Evolutionary conservation across 2,113 vertebrate genomes (phyloP).

Genomic region (Bothrops jararaca): DNA sequence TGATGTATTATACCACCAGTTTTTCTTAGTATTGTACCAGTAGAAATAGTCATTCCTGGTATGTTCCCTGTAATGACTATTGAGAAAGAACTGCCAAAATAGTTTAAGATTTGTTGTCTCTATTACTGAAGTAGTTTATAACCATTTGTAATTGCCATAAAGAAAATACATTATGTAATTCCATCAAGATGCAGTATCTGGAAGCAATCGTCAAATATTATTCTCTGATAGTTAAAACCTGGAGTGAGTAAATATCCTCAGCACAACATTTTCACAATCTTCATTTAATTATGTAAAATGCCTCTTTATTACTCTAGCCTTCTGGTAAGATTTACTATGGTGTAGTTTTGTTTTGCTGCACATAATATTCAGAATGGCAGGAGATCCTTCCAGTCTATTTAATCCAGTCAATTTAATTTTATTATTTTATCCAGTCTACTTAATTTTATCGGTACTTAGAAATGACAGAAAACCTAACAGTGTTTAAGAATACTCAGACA

Average conservation of each 20-base stretch:
- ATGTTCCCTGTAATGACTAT: neutral
- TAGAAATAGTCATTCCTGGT: neutral
- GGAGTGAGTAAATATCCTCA: neutral
- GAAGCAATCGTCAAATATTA: neutral
- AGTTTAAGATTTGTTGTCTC: neutral
- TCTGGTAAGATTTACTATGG: neutral
- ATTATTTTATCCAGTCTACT: neutral
- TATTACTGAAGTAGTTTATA: neutral
- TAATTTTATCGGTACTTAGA: neutral
- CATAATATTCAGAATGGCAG: neutral
- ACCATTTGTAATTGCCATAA: neutral
- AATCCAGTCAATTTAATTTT: neutral
- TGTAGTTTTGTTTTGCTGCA: neutral
- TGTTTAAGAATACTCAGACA: neutral
- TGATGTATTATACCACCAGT: neutral
- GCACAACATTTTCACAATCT: neutral
- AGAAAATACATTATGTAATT: neutral
- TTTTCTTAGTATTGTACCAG: neutral
- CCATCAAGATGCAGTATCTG: neutral
- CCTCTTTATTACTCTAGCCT: neutral
- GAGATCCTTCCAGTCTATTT: neutral
- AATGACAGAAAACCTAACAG: neutral
- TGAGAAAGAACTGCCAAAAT: neutral
- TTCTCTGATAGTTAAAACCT: no score
- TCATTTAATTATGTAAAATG: neutral